A percentile compares a stretch with the other conserved stretches of the same genome.
These are phyloP conservation scores for Diadromus collaris DNA, from an alignment of 2,888 invertebrate species.

Conservation along the genomic window DNA sequence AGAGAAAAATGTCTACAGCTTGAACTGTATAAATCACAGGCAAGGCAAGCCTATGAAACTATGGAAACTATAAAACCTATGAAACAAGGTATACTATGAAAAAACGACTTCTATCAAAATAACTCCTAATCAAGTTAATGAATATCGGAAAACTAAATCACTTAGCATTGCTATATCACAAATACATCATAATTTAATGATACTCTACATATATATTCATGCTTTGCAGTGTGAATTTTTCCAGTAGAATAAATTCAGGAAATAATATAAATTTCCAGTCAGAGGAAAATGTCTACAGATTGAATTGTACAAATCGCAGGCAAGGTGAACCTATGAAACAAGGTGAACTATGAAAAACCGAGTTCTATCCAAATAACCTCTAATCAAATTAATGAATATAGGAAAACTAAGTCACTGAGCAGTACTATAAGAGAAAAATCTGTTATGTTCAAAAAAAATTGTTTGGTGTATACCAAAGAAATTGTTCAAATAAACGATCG, in stretches of 20 bases:
- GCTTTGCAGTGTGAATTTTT: not conserved
- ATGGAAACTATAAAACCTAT: too few relatives aligned
- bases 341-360: too few relatives aligned
- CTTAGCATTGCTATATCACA: too few relatives aligned
- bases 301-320: too few relatives aligned
- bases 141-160: not conserved
- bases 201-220: too few relatives aligned
- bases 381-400: not conserved
- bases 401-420: not conserved
- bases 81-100: too few relatives aligned
- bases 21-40: not conserved
- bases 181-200: too few relatives aligned
- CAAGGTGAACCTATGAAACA: not conserved
- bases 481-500: not conserved
- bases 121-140: not conserved
- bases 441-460: not conserved
- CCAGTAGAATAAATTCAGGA: too few relatives aligned
- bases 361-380: not conserved
- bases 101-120: not conserved
- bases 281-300: too few relatives aligned
- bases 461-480: not conserved
- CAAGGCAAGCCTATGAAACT: too few relatives aligned
- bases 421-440: not conserved
- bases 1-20: not conserved
- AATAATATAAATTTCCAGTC: not conserved